Percentiles rank a stretch among this genome's conserved stretches.
These are phyloP conservation scores for Typhlichthys subterraneus DNA, from an alignment of 2,797 vertebrate species.

Conservation along the genomic window DNA sequence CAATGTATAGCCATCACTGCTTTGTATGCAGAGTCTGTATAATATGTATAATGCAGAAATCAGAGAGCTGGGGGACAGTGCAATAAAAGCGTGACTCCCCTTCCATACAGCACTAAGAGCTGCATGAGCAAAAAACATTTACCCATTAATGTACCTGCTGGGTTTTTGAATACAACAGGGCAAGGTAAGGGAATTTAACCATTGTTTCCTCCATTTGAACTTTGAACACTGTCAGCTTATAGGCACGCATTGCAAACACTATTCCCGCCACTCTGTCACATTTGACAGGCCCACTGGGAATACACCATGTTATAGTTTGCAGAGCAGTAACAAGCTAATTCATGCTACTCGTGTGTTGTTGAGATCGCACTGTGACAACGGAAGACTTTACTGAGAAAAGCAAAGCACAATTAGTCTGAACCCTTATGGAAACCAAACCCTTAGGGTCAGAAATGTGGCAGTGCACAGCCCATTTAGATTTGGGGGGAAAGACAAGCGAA, in stretches of 20 bases:
- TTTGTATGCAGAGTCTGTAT: too few species aligned
- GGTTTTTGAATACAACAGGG: too few species aligned
- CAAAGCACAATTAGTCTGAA: not conserved
- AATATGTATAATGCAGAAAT: too few species aligned
- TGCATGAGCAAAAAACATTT: too few species aligned
- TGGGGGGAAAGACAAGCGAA: constrained; percentile 11
- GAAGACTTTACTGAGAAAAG: constrained; percentile 18
- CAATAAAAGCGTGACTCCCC: too few species aligned
- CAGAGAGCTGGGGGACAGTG: too few species aligned
- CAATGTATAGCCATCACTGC: too few species aligned
- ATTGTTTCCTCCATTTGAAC: constrained; percentile 55
- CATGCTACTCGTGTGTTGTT: constrained; percentile 29
- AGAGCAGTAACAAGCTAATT: constrained; percentile 39
- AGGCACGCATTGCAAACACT: constrained; percentile 43
- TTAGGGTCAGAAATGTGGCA: not conserved
- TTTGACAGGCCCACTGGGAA: constrained; percentile 49
- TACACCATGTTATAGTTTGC: constrained; percentile 23
- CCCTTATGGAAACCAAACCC: constrained; percentile 2
- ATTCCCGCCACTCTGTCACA: constrained; percentile 56
- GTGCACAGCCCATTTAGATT: constrained; percentile 31
- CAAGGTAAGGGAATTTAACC: constrained; percentile 42
- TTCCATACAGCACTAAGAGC: too few species aligned
- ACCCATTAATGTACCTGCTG: too few species aligned
- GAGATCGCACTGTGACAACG: constrained; percentile 18
- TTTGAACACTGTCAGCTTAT: constrained; percentile 33